Conservation (phyloP, 2,888 invertebrate genomes). For the Dorcus parallelipipedus region DNA sequence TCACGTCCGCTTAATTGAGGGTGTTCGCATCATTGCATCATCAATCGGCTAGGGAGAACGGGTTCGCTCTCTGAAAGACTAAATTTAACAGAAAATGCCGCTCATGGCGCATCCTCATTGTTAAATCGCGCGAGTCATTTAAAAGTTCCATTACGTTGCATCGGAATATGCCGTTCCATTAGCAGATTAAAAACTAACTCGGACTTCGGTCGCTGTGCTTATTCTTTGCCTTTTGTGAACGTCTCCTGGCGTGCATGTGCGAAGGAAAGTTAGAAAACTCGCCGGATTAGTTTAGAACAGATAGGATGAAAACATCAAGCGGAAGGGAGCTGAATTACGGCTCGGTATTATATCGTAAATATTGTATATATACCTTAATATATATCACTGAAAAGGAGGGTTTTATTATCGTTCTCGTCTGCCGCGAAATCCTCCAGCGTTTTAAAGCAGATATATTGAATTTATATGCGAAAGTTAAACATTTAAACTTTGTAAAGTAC, state of each 20-base stretch:
- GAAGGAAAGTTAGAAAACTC: background rate
- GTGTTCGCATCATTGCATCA: background rate
- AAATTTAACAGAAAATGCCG: background rate
- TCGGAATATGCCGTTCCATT: slow-evolving; percentile 16
- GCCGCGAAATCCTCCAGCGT: too few relatives aligned
- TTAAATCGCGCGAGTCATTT: slow-evolving; percentile 14
- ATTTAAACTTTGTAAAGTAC: too few relatives aligned
- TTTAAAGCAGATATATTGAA: too few relatives aligned
- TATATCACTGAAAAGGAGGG: too few relatives aligned
- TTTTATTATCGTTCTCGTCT: too few relatives aligned
- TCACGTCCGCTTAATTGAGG: background rate
- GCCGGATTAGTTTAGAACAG: background rate
- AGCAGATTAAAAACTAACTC: slow-evolving; percentile 19
- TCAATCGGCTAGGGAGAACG: background rate
- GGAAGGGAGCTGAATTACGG: too few relatives aligned
- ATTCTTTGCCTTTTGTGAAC: too few relatives aligned
- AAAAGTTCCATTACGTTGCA: slow-evolving; percentile 24
- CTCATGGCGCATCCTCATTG: background rate
- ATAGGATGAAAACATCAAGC: background rate
- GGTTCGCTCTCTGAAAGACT: background rate
- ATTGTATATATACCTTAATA: too few relatives aligned
- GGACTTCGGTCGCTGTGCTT: background rate
- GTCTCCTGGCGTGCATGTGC: too few relatives aligned
- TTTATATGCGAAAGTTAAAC: too few relatives aligned
- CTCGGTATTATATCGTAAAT: too few relatives aligned